phyloP scores from a whole-genome alignment of 2,113 vertebrate species.

The Galeopterus variegatus region DNA sequence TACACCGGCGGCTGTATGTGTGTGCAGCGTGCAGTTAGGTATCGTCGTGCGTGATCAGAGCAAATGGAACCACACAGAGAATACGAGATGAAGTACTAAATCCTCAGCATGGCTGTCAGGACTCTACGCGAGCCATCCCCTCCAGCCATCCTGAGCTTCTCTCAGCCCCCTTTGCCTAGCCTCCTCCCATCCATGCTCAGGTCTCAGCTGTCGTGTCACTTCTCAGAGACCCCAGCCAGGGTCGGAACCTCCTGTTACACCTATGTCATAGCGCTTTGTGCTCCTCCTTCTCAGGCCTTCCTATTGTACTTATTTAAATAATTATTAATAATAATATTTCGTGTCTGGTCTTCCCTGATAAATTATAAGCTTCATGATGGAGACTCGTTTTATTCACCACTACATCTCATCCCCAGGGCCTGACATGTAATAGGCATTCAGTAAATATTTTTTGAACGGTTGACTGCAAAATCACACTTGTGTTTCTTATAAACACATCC shows the following conservation, averaged over 20 bases:
- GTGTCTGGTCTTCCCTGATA: not conserved
- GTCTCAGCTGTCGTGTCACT: too few relatives aligned
- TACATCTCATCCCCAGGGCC: not conserved
- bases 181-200: not conserved
- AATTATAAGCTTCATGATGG: not conserved
- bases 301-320: not conserved
- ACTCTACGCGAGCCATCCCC: not conserved
- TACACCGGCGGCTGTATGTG: accelerated
- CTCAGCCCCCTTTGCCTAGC: not conserved
- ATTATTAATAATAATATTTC: not conserved
- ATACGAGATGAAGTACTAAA: not conserved
- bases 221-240: not conserved
- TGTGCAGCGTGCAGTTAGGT: not conserved
- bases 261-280: not conserved
- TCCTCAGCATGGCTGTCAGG: not conserved
- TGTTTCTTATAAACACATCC: not conserved
- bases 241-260: too few relatives aligned
- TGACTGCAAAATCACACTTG: not conserved
- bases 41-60: not conserved
- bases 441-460: not conserved
- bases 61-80: not conserved
- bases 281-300: not conserved
- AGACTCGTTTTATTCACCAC: not conserved
- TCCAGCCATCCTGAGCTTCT: not conserved
- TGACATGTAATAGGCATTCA: not conserved